These are phyloP conservation scores for Cyanocitta stelleri DNA, from an alignment of 2,113 vertebrate genomes.

Conservation along the genomic window DNA sequence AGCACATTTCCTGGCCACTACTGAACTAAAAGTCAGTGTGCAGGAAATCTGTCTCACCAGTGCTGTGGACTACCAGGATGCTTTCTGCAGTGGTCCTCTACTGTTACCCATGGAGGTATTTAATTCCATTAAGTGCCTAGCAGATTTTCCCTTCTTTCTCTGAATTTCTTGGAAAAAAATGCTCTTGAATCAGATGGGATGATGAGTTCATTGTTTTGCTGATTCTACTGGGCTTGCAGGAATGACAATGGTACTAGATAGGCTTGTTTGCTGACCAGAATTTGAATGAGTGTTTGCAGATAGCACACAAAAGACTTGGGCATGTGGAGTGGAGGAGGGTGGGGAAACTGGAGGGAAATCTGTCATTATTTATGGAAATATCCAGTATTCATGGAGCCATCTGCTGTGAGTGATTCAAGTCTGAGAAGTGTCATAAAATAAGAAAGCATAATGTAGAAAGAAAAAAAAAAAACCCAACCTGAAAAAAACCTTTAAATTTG, in stretches of 20 bases:
- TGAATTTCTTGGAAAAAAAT: not conserved
- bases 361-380: slow-evolving; percentile 65
- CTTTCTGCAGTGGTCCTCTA: not conserved
- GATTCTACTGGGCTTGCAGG: slow-evolving; percentile 39
- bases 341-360: slow-evolving; percentile 45
- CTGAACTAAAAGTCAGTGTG: not conserved
- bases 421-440: slow-evolving; percentile 47
- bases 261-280: slow-evolving; percentile 35
- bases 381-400: slow-evolving; percentile 51
- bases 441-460: slow-evolving; percentile 29
- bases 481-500: not conserved
- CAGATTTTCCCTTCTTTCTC: not conserved
- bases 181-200: not conserved
- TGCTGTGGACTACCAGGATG: not conserved
- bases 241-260: slow-evolving; percentile 45
- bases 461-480: not conserved
- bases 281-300: slow-evolving; percentile 46
- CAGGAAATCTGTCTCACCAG: not conserved
- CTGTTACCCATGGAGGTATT: not conserved
- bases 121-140: not conserved
- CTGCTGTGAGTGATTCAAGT: slow-evolving; percentile 53
- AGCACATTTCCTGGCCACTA: not conserved
- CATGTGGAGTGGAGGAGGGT: slow-evolving; percentile 54
- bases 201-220: slow-evolving; percentile 46
- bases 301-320: slow-evolving; percentile 48